Base-by-base conservation (phyloP, 1,140 invertebrate genomes). In the Caerostris darwini region DNA sequence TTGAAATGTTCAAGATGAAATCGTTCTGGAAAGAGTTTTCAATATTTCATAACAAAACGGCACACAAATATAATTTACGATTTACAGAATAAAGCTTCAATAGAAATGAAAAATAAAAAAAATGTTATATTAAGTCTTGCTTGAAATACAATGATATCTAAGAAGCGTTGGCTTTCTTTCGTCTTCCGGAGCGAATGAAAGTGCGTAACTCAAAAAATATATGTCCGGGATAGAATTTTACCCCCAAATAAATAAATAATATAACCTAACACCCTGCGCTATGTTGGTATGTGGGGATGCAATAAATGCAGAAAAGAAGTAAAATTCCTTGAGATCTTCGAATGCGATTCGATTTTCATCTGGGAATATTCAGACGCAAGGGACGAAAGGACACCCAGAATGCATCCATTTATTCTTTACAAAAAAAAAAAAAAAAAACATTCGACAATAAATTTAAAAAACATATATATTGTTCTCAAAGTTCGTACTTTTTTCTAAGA, bases 221-320 rank as follows among this genome's bases (percentile, higher is more conserved):
- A 56, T 56, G 5, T 57, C 5, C 7, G 8, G 81, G n/a, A 83
- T 83, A 54, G 54, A 57, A 83, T 83, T 83, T 83, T 5, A n/a
- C 14, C 56, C 56, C 14, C 10, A 83, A 57, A 83, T 83, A 83
- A 83, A 83, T 83, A 83, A 56, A 83, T 57, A 83, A 57, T 56
- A n/a, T 56, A 83, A 83, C 69, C 34, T 7, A 34, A 34, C 81
- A 83, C 81, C 81, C 54, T 56, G 34, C 56, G 17, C 34, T 57
- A n/a, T 56, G 81, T 83, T n/a, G 53, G 7, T 7, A 54, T 14
- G 14, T 5, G 4, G 5, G 17, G 17, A 54, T n/a, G 53, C 56
- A 83, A 83, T 83, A 83, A 83, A 83, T 83, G 81, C 17, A 83
- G 14, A 57, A 19, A 14, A 83, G 71, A n/a, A 77, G n/a, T 57